These are phyloP conservation scores for Amiota minor DNA, from an alignment of 2,888 invertebrate species.

Conservation along the genomic window DNA sequence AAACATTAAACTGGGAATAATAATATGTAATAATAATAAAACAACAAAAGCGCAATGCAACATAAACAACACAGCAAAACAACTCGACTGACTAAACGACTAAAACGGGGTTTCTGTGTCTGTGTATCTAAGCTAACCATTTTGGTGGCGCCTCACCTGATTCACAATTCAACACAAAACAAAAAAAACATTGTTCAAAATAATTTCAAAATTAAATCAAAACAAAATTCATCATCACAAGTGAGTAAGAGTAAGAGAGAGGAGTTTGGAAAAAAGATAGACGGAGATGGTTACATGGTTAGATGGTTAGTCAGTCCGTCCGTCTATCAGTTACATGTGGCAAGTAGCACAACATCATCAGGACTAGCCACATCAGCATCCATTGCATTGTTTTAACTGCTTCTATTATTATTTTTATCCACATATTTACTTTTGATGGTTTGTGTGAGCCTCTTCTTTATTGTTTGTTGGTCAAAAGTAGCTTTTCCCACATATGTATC, in stretches of 20 bases:
- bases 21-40: slow-evolving; percentile 31
- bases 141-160: not conserved
- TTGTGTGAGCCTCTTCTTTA: too few species aligned
- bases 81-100: slow-evolving; percentile 30
- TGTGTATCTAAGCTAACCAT: not conserved
- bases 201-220: slow-evolving; percentile 63
- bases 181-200: slow-evolving; percentile 39
- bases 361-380: too few species aligned
- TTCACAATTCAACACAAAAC: not conserved
- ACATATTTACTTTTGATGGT: too few species aligned
- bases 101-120: not conserved
- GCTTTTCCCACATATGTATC: too few species aligned
- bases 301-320: not conserved
- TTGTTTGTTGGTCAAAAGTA: too few species aligned
- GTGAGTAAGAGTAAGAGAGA: slow-evolving; percentile 21
- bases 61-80: not conserved
- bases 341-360: not conserved
- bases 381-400: too few species aligned
- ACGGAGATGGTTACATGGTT: not conserved
- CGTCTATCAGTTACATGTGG: not conserved
- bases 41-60: not conserved
- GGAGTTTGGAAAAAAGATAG: slow-evolving; percentile 34
- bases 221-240: slow-evolving; percentile 47
- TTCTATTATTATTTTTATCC: too few species aligned
- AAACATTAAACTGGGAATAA: not conserved